Percentiles rank a stretch among this genome's conserved stretches.
Evolutionary conservation across 2,113 vertebrate species (phyloP).

Genomic region (Beaufortia kweichowensis): DNA sequence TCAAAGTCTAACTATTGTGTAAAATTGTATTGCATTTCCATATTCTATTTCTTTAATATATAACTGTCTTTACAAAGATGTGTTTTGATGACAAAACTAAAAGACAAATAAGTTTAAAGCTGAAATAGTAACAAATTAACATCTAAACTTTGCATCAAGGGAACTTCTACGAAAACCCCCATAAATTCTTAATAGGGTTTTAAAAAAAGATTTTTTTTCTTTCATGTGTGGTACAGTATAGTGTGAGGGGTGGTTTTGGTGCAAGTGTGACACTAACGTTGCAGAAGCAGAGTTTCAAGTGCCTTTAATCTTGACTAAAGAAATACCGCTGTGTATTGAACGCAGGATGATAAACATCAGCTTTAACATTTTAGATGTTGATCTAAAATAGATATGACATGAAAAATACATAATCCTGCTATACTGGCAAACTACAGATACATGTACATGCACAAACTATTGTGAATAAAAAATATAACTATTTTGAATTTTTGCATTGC

Average conservation of each 20-base stretch:
- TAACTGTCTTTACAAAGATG: background rate
- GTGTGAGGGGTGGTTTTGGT: background rate
- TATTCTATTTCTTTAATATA: background rate
- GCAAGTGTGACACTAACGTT: background rate
- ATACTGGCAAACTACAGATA: background rate
- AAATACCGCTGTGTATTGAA: background rate
- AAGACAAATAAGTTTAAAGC: background rate
- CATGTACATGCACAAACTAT: background rate
- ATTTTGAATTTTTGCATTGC: background rate
- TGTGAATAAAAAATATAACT: too few species aligned
- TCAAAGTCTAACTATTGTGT: too few species aligned
- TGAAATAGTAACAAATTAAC: background rate
- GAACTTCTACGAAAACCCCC: background rate
- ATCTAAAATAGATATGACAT: background rate
- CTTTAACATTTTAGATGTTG: background rate
- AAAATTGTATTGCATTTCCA: too few species aligned
- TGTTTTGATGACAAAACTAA: background rate
- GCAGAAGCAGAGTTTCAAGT: background rate
- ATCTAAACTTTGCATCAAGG: background rate
- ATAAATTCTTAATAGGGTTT: background rate
- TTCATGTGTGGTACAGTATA: background rate
- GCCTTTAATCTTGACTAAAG: constrained; percentile 2
- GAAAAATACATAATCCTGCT: background rate
- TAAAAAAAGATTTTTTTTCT: background rate
- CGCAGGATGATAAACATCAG: background rate